Percentiles rank a stretch among this genome's conserved stretches.
Evolutionary conservation across 2,888 invertebrate species (phyloP).

Genomic region (Bursaphelenchus okinawaensis): DNA sequence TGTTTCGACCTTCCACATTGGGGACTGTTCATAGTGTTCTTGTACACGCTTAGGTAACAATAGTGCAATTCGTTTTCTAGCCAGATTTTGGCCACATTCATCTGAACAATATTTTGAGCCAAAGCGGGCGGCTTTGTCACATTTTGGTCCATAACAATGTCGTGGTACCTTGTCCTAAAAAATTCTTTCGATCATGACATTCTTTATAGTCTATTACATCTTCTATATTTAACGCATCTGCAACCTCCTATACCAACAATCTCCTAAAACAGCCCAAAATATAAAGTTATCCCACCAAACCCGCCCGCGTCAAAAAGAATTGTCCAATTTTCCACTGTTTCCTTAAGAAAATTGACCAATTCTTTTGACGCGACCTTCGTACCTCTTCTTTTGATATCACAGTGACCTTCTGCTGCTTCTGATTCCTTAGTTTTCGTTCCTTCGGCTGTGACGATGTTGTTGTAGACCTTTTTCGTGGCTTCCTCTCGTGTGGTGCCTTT

Average conservation of each 20-base stretch:
- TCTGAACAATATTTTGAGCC: slow-evolving; percentile 41
- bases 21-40: slow-evolving; percentile 17
- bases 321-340: too few species aligned
- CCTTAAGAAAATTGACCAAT: too few species aligned
- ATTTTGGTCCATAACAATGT: slow-evolving; percentile 88
- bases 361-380: too few species aligned
- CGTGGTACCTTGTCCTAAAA: slow-evolving; percentile 60
- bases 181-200: too few species aligned
- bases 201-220: too few species aligned
- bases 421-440: neutral
- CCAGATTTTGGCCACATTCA: slow-evolving; percentile 32
- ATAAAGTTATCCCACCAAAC: too few species aligned
- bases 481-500: neutral
- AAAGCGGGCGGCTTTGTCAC: slow-evolving; percentile 70
- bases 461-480: neutral
- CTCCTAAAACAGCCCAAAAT: neutral
- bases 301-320: too few species aligned
- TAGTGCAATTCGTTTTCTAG: slow-evolving; percentile 18
- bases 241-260: neutral
- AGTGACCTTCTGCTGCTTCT: neutral
- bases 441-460: neutral
- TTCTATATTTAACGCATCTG: neutral
- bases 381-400: neutral
- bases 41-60: slow-evolving; percentile 24
- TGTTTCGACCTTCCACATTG: slow-evolving; percentile 1